Evolutionary conservation across 2,888 invertebrate species (phyloP), one percentile per base, ranked within the genome.

Genomic region (Abrostola triplasia): DNA sequence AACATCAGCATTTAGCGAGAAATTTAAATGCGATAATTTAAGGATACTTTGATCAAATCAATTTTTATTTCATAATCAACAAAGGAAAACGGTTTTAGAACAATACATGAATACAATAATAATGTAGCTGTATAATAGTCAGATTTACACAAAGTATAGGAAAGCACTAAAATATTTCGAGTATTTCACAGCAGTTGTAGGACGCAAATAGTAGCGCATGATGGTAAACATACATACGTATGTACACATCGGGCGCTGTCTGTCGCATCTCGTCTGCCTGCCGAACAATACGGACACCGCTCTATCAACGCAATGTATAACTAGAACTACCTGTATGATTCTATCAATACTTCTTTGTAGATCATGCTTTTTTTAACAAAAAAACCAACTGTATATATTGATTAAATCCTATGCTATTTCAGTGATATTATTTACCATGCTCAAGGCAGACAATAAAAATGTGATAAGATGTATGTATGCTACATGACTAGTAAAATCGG

Each of bases 261-360:
- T 67, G 79, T 71, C 71, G 61, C 71, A 65, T 66, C 59, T 67
- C 64, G 71, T 75, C 57, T 62, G 60, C 51, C 54, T 64, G 56
- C 63, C 61, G 53, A 70, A 73, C 67, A 76, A 72, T 53, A 48
- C 36, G 5, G 48, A 59, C 50, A 49, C 58, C 50, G 53, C 51
- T 49, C 53, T 50, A 59, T 55, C 59, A 44, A 11, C 37, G 36
- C 41, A 36, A 54, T 40, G 47, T 47, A 62, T 12, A 8, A 13
- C 40, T 13, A 13, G 36, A 47, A 47, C n/a, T 63, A 37, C 55
- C 40, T 62, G 68, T 62, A 13, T 38, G 42, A 70, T 62, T 53
- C 62, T 47, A 59, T 73, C 62, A 42, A 62, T 47, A 59, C 36
- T 42, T 8, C 41, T 57, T 41, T 55, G 24, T 44, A 44, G 50